Base-by-base conservation (phyloP, 1,140 invertebrate species). In the Heliconius melpomene region DNA sequence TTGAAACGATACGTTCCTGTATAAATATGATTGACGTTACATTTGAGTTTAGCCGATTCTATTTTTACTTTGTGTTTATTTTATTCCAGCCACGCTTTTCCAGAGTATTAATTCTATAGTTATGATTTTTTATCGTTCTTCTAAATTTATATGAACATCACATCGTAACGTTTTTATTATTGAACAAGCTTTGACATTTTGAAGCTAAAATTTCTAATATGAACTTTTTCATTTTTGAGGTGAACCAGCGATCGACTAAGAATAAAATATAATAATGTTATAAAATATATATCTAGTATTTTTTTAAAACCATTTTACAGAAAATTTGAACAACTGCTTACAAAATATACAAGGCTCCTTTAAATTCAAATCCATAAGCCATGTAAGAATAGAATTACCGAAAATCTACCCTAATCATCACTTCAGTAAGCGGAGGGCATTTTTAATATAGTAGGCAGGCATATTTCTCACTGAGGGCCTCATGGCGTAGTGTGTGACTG, bases 51-150 rank as follows among this genome's bases (percentile, higher is more conserved):
- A 72, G 54, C 71, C 75, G 52, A 77, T 85, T 86, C 86, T 87
- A 87, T 87, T 87, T 87, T 87, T 78, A 83, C 60, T 66, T 82
- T 79, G 82, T 82, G 83, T 82, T 85, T 85, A 85, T 85, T 79
- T 87, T 79, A 73, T 83, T 87, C 82, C 86, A 85, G 81, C 80
- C 79, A 78, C 76, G 72, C 73, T 75, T 79, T 72, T 84, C 79
- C 79, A 84, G 85, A 38, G 7, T 26, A 66, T 9, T 0, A 66
- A 29, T 66, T n/a, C 60, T 23, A 20, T 11, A 60, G n/a, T 20
- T 60, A 60, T 60, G n/a, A 11, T 60, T 60, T 60, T 26, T 57
- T 23, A 57, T 57, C 54, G n/a, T 23, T 57, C 23, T n/a, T 57
- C 52, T 57, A 1, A 23, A 9, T 57, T 23, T 57, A 57, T 57